phyloP scores from a whole-genome alignment of 2,888 invertebrate species.

The Tetragonisca angustula region DNA sequence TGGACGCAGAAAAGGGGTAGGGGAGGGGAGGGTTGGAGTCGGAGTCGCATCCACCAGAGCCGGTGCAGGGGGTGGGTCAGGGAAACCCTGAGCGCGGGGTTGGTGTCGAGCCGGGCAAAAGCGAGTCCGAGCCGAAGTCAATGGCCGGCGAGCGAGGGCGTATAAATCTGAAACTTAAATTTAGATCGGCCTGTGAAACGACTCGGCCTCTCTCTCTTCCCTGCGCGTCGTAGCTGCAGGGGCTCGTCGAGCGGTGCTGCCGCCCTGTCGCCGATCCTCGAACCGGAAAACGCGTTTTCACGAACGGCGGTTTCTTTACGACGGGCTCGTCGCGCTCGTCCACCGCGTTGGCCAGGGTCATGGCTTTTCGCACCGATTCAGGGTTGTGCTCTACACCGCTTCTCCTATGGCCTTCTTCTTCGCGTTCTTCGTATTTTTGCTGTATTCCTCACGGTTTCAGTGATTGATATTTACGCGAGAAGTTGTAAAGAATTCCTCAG shows the following conservation, averaged over 20 bases:
- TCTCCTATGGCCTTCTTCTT: background rate
- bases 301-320: slow-evolving; percentile 18
- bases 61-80: slow-evolving; percentile 25
- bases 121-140: slow-evolving; percentile 70
- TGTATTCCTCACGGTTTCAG: too few species aligned
- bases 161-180: slow-evolving; percentile 80
- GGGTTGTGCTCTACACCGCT: slow-evolving; percentile 4
- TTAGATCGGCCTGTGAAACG: slow-evolving; percentile 74
- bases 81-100: slow-evolving; percentile 53
- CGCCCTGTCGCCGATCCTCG: slow-evolving; percentile 39
- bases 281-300: slow-evolving; percentile 23
- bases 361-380: slow-evolving; percentile 18
- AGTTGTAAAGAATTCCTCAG: background rate
- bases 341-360: slow-evolving; percentile 29
- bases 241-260: slow-evolving; percentile 63
- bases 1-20: slow-evolving; percentile 43
- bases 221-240: slow-evolving; percentile 30
- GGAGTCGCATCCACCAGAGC: slow-evolving; percentile 22
- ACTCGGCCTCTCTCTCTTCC: slow-evolving; percentile 42
- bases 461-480: background rate
- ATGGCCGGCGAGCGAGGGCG: slow-evolving; percentile 75
- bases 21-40: slow-evolving; percentile 37
- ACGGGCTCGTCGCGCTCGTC: background rate
- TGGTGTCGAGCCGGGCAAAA: slow-evolving; percentile 43
- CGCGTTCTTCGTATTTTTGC: too few species aligned